phyloP scores from a whole-genome alignment of 2,797 vertebrate genomes.

The Hyperoplus immaculatus region DNA sequence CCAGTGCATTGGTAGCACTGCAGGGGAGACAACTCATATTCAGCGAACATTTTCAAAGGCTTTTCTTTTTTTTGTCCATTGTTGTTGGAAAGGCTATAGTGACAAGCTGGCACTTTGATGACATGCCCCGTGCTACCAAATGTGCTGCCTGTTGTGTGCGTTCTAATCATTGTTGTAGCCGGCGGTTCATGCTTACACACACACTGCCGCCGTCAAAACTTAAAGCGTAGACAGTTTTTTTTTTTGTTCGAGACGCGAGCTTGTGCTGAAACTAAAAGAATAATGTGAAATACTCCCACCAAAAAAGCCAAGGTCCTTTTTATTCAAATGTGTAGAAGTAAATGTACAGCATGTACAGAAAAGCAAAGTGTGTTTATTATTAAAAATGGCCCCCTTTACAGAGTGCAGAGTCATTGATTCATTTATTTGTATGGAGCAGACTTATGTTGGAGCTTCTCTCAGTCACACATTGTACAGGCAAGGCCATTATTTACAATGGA shows the following conservation, averaged over 20 bases:
- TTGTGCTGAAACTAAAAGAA: not conserved
- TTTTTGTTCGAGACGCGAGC: not conserved
- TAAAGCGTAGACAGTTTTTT: not conserved
- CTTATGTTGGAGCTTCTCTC: not conserved
- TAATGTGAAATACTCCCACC: not conserved
- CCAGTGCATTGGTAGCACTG: conserved; percentile 53
- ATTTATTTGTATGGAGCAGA: not conserved
- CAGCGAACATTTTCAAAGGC: conserved; percentile 65
- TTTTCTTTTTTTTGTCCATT: conserved; percentile 11
- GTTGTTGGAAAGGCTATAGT: conserved; percentile 45
- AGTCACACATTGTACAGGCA: not conserved
- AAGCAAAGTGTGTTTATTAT: not conserved
- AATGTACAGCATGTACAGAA: not conserved
- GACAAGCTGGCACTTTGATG: conserved; percentile 53
- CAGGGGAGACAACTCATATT: conserved; percentile 55
- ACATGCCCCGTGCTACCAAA: conserved; percentile 27
- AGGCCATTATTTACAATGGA: conserved; percentile 1
- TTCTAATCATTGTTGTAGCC: conserved; percentile 33
- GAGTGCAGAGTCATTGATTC: not conserved
- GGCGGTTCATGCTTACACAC: not conserved
- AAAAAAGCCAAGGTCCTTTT: not conserved
- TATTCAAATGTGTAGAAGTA: not conserved
- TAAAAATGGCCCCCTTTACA: not conserved
- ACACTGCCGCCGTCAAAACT: not conserved
- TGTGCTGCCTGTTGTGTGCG: conserved; percentile 34